Conservation (phyloP, 1,140 invertebrate species). For the Caenorhabditis remanei region DNA sequence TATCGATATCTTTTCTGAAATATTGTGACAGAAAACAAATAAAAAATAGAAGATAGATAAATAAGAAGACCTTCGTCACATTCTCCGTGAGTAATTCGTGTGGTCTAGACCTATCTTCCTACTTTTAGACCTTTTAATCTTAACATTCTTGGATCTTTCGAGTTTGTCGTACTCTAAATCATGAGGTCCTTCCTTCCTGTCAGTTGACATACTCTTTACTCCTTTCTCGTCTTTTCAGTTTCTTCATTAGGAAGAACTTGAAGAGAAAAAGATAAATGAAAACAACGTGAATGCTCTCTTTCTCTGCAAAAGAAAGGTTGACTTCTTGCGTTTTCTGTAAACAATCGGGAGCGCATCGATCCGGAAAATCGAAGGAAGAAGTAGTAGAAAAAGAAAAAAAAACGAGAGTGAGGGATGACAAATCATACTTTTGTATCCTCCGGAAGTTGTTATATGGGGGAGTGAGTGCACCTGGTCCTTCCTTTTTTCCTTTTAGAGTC, state of each 20-base stretch:
- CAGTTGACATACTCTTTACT: not conserved
- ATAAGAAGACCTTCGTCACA: not conserved
- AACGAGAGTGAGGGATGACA: not conserved
- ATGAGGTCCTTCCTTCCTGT: not conserved
- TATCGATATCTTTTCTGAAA: not conserved
- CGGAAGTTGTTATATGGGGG: slow-evolving; percentile 23
- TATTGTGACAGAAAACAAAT: not conserved
- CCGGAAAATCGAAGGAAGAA: slow-evolving; percentile 27
- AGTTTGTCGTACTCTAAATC: not conserved
- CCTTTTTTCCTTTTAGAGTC: not conserved
- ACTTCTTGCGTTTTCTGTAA: slow-evolving; percentile 15
- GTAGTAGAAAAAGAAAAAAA: not conserved
- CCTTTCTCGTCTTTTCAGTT: not conserved
- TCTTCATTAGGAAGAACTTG: not conserved
- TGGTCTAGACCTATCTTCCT: not conserved
- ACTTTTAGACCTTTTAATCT: not conserved
- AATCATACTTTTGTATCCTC: slow-evolving; percentile 38
- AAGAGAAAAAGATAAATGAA: not conserved
- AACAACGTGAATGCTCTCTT: not conserved
- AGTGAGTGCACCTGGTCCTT: not conserved
- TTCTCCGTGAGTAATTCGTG: not conserved
- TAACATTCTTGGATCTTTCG: no score
- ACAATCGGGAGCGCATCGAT: slow-evolving; percentile 20
- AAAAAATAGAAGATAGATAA: not conserved
- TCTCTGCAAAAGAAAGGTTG: slow-evolving; percentile 32